These are phyloP conservation scores for Catalaphyllia jardinei DNA, from an alignment of 64 coral and sea anemone genomes.

Conservation along the genomic window DNA sequence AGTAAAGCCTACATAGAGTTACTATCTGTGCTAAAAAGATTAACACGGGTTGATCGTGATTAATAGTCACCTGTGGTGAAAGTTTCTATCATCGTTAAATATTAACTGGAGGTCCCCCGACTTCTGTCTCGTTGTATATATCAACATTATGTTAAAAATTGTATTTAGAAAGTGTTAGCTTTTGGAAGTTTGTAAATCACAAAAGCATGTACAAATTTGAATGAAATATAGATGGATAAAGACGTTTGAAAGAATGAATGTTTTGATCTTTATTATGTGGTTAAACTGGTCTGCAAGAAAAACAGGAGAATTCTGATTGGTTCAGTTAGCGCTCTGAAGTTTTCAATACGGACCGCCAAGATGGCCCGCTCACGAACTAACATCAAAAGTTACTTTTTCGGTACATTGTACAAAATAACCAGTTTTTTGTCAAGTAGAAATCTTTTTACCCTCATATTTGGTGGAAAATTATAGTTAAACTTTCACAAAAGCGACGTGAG, in stretches of 20 bases:
- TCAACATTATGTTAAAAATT: conserved; percentile 13
- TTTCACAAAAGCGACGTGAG: too few species aligned
- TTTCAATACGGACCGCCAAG: too few species aligned
- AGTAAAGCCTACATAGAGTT: neutral
- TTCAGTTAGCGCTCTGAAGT: too few species aligned
- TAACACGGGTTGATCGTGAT: neutral
- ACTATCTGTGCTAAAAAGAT: neutral
- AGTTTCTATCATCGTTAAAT: neutral
- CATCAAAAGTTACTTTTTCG: too few species aligned
- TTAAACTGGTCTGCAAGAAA: too few species aligned
- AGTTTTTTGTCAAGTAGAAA: too few species aligned
- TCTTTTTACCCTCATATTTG: too few species aligned
- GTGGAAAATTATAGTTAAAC: too few species aligned
- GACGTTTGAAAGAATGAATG: neutral
- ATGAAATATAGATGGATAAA: conserved; percentile 15
- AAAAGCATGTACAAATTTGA: conserved; percentile 40
- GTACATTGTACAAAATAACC: too few species aligned
- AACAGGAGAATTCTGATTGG: too few species aligned
- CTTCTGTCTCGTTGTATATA: conserved; percentile 5
- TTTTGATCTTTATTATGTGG: too few species aligned
- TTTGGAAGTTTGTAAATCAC: conserved; percentile 23
- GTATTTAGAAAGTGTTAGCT: conserved; percentile 31
- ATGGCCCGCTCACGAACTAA: too few species aligned
- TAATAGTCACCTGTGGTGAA: neutral
- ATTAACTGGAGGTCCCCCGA: neutral